Evolutionary conservation across 2,888 invertebrate species (phyloP), one percentile per base, ranked within the genome.

Genomic region (Archips crataeganus): DNA sequence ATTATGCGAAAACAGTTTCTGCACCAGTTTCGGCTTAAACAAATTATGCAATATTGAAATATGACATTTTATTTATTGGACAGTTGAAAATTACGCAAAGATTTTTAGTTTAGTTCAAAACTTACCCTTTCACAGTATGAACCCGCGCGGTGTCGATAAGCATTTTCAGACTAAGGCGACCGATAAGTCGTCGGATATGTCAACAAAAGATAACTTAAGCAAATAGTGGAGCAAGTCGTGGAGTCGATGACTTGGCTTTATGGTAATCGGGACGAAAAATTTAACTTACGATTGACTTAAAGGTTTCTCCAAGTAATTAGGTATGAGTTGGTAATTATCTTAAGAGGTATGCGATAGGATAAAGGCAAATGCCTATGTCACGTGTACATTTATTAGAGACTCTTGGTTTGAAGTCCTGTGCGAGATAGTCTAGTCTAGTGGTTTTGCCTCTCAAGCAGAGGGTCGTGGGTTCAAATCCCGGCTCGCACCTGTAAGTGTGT

Each of bases 131-230:
- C 13, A 23, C 39, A 36, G 59, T 54, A 61, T 66, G 62, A 61
- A 66, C 67, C 66, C 51, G 62, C 9, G 54, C 36, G 63, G 45
- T 76, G 77, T 80, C 79, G 79, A 80, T 83, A 80, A 80, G 80
- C 80, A 81, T 88, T 87, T 90, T 84, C 80, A 85, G 87, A 84
- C 82, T 87, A 79, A 76, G 82, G 82, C 89, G 87, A 89, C 91
- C 91, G 93, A 93, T 93, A 93, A 93, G 88, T 90, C 85, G 86
- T 87, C 85, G 86, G 85, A 88, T 83, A 87, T 91, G 93, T 93
- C 90, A 93, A 93, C 89, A 92, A 82, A 78, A 90, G 93, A 93
- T 93, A 93, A 89, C 83, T 72, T 85, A 87, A 74, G 84, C 87
- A 92, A 93, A 93, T 89, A 92, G 83, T 84, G 84, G 82, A 85